Evolutionary conservation across 2,888 invertebrate species (phyloP), one percentile per base, ranked within the genome.

Genomic region (Pachymerium ferrugineum): DNA sequence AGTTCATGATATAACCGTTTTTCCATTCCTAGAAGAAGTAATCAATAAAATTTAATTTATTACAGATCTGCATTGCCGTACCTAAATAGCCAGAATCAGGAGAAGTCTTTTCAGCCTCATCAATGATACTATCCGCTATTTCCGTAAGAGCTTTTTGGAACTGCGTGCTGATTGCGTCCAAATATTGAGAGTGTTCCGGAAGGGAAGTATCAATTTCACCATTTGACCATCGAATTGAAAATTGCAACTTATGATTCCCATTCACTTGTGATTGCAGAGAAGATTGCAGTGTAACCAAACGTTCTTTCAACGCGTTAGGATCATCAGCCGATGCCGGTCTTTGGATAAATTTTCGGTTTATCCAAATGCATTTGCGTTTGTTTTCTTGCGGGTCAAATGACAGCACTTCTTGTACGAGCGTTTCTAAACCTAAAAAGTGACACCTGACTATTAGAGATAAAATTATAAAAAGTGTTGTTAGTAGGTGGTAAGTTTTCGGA

Each of bases 321-420:
- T 30, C 19, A 8, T 29, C 28, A n/a, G 47, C 6, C 16, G 30
- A 25, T 16, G 16, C 12, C 8, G 54, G 29, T 22, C 30, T 29
- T 28, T 69, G 69, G 14, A 68, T 16, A n/a, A 68, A 68, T 22
- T 68, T 62, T 19, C 73, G 68, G 19, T 28, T 47, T 47, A 91
- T 86, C 92, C 92, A 92, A 79, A 92, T 87, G 80, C 91, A 91
- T 74, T 91, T 86, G 78, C 90, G 88, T 1, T 91, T 25, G 3
- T 62, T 90, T 74, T 91, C 85, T 80, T 92, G 91, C 79, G 89
- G 88, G 79, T 90, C 90, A 87, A 90, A 89, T 77, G 91, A 86
- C 6, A 92, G 90, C 0, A 91, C 90, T 81, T 91, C 91, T 79
- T 91, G 90, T 1, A 92, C 89, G 82, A 92, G 91, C 88, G 89